phyloP scores from a whole-genome alignment of 2,888 invertebrate species.

The Temnothorax ravouxi region DNA sequence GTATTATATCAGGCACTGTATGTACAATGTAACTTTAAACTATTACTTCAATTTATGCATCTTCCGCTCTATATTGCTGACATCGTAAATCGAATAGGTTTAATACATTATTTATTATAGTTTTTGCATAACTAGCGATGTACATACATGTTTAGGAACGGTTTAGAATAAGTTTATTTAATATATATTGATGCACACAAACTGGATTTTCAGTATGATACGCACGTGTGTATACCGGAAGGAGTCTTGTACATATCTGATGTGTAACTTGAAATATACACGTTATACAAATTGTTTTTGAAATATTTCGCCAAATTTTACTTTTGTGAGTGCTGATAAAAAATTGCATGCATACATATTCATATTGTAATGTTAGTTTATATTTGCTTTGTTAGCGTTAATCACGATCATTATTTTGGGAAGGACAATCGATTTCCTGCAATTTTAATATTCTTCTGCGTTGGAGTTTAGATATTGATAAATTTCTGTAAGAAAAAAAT shows the following conservation, averaged over 20 bases:
- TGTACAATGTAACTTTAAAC: not conserved
- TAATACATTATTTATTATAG: conserved; percentile 20
- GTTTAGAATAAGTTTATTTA: conserved; percentile 11
- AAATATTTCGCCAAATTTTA: not conserved
- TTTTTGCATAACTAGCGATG: not conserved
- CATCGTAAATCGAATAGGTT: not conserved
- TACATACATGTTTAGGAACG: not conserved
- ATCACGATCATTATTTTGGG: not conserved
- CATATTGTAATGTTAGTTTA: not conserved
- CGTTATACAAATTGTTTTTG: not conserved
- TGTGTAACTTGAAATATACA: not conserved
- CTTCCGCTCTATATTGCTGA: not conserved
- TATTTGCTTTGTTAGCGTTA: not conserved
- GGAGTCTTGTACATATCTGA: not conserved
- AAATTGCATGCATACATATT: not conserved
- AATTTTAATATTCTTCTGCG: conserved; percentile 65
- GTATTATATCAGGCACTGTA: conserved; percentile 16
- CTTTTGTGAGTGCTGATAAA: not conserved
- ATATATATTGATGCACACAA: not conserved
- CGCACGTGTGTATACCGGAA: not conserved
- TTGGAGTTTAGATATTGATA: conserved; percentile 72
- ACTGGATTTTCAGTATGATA: conserved; percentile 4
- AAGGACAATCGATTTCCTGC: conserved; percentile 33
- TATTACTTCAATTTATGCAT: not conserved
- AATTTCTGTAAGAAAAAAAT: conserved; percentile 63